These are phyloP conservation scores for Pelvicachromis taeniatus DNA, from an alignment of 2,113 vertebrate species.

Conservation along the genomic window DNA sequence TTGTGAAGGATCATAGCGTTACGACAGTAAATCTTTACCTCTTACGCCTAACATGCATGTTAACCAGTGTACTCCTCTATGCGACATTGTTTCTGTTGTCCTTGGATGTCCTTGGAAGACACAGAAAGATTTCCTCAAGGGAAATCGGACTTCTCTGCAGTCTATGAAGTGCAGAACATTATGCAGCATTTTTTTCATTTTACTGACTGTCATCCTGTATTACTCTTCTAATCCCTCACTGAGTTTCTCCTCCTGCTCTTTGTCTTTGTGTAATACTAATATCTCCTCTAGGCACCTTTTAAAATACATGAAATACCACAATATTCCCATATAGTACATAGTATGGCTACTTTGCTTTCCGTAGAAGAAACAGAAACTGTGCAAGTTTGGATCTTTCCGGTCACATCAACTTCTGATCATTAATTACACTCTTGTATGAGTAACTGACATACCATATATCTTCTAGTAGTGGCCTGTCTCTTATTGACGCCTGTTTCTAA, in stretches of 20 bases:
- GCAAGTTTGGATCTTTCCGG: neutral
- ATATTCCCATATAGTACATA: neutral
- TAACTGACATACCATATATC: neutral
- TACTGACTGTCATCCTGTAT: constrained; percentile 22
- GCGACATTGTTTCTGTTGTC: neutral
- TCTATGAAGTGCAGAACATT: neutral
- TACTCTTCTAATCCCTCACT: constrained; percentile 12
- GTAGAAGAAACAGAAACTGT: neutral
- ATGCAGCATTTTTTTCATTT: neutral
- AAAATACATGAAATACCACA: neutral
- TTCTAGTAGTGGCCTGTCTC: too few relatives aligned
- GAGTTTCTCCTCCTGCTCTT: neutral
- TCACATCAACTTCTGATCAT: neutral
- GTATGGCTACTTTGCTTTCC: neutral
- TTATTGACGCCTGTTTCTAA: too few relatives aligned
- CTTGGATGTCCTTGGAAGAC: neutral
- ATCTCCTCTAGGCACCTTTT: neutral
- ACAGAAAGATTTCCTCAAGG: neutral
- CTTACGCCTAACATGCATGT: neutral
- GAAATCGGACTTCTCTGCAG: neutral
- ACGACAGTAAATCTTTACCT: neutral
- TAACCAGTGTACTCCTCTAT: neutral
- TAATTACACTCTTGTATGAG: neutral
- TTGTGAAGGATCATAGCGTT: neutral
- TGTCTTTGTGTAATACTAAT: neutral